phyloP scores from a whole-genome alignment of 1,140 invertebrate species.

The Eubasilissa regina region DNA sequence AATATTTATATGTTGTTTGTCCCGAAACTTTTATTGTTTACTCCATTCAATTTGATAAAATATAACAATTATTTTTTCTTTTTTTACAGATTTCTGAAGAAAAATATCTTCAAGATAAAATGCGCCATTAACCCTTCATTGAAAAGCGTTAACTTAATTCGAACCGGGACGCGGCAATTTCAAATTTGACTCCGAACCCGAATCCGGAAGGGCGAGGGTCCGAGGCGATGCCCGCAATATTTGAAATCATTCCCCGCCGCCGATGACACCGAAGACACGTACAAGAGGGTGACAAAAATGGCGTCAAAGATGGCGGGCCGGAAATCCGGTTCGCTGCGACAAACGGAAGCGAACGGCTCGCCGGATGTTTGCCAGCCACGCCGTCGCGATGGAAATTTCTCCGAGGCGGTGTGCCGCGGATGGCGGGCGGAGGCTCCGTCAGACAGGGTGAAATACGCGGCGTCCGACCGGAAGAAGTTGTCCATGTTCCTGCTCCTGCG shows the following conservation, averaged over 20 bases:
- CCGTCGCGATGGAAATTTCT: constrained; percentile 12
- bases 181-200: constrained; percentile 20
- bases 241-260: constrained; percentile 1
- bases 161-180: constrained; percentile 6
- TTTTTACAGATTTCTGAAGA: constrained; percentile 9
- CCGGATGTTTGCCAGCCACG: constrained; percentile 38
- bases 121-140: constrained; percentile 28
- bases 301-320: constrained; percentile 56
- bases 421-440: not conserved
- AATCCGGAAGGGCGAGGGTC: constrained; percentile 2
- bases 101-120: constrained; percentile 9
- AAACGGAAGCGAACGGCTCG: constrained; percentile 51
- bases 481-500: constrained; percentile 56
- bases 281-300: constrained; percentile 42
- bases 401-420: not conserved
- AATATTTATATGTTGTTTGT: too few relatives aligned
- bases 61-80: constrained; percentile 6
- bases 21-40: too few relatives aligned
- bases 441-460: not conserved
- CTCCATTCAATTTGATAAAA: not conserved
- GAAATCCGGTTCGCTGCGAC: constrained; percentile 46
- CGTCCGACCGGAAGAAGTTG: constrained; percentile 53
- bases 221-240: constrained; percentile 23
- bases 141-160: constrained; percentile 1
- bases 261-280: constrained; percentile 51